Evolutionary conservation across 2,888 invertebrate genomes (phyloP).

Genomic region (Aphodius sticticus): DNA sequence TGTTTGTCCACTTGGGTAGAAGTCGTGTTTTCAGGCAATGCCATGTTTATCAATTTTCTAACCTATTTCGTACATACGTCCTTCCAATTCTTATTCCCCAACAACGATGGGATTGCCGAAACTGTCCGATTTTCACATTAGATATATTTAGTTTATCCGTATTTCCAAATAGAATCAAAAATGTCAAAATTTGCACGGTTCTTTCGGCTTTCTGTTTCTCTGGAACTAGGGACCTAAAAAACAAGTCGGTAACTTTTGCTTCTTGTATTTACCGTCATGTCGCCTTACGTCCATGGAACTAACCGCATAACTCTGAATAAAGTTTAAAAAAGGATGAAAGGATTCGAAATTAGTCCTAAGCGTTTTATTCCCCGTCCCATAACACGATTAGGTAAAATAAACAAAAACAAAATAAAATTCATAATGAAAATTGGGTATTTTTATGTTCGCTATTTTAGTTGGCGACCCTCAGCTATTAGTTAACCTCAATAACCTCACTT

Average conservation of each 20-base stretch:
- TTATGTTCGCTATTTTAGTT: background rate
- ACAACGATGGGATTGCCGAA: background rate
- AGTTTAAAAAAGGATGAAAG: background rate
- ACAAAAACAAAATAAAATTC: background rate
- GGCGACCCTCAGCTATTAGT: background rate
- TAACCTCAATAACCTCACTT: constrained; percentile 4
- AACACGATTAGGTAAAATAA: background rate
- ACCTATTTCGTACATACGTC: background rate
- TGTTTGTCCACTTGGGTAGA: constrained; percentile 30
- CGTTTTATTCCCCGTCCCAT: background rate
- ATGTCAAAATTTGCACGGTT: background rate
- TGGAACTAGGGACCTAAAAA: background rate
- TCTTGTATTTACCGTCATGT: background rate
- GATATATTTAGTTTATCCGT: background rate
- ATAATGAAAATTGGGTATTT: background rate
- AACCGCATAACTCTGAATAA: background rate
- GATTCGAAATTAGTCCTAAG: background rate
- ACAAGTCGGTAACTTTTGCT: background rate
- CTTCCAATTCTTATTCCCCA: background rate
- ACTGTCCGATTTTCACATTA: background rate
- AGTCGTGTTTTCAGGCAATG: constrained; percentile 36
- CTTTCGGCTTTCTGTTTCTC: background rate
- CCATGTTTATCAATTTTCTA: constrained; percentile 34
- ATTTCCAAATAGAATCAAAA: background rate
- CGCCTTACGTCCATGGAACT: background rate